Percentiles rank a stretch among this genome's conserved stretches.
Evolutionary conservation across 2,888 invertebrate genomes (phyloP).

Genomic region (Dyspetes luteomarginatus): DNA sequence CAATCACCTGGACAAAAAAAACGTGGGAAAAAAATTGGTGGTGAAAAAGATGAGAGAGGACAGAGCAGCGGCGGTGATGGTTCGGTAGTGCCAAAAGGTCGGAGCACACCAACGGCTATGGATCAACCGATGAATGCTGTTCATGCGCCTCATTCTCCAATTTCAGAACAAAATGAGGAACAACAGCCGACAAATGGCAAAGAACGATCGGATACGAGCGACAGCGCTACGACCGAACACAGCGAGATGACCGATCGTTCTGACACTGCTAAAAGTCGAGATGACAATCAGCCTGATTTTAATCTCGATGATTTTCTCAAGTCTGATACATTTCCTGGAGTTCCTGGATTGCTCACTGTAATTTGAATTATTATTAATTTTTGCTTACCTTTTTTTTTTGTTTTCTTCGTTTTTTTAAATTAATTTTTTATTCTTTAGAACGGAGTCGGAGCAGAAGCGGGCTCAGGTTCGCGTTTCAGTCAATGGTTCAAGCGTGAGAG

Average conservation of each 20-base stretch:
- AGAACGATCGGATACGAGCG: constrained; percentile 67
- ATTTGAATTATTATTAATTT: constrained; percentile 72
- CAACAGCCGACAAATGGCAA: constrained; percentile 64
- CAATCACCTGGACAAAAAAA: constrained; percentile 83
- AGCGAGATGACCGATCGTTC: constrained; percentile 72
- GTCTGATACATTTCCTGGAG: constrained; percentile 90
- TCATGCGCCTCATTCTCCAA: constrained; percentile 80
- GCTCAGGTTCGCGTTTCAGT: constrained; percentile 89
- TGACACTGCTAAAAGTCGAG: constrained; percentile 71
- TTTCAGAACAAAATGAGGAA: constrained; percentile 78
- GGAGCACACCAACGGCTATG: constrained; percentile 82
- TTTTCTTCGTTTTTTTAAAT: background rate
- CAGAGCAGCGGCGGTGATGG: constrained; percentile 46
- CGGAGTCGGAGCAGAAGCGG: constrained; percentile 85
- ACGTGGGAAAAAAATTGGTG: constrained; percentile 82
- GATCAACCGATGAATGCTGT: constrained; percentile 77
- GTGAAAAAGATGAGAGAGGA: constrained; percentile 81
- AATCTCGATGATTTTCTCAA: constrained; percentile 94
- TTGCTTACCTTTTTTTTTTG: background rate
- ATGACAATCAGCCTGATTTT: constrained; percentile 84
- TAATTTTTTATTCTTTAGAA: constrained; percentile 84
- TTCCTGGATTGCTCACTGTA: constrained; percentile 90
- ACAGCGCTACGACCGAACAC: constrained; percentile 68
- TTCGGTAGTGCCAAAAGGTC: constrained; percentile 78
- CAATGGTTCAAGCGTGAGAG: constrained; percentile 92